phyloP scores from a whole-genome alignment of 1,140 invertebrate genomes.

The Thrips palmi region DNA sequence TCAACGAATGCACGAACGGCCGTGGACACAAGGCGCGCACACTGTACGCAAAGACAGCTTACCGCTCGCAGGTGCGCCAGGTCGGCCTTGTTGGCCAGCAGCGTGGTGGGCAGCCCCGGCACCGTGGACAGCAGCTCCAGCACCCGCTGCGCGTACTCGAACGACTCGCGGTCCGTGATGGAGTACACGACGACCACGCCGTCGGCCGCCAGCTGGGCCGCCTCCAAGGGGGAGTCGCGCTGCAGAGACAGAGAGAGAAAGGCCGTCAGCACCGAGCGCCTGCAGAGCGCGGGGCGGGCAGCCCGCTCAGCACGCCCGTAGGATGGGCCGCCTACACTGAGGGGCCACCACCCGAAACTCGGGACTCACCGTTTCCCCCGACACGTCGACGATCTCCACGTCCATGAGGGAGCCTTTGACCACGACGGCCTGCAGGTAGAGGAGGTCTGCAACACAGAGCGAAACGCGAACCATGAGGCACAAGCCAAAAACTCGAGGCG shows the following conservation, averaged over 20 bases:
- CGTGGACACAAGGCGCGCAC: too few relatives aligned
- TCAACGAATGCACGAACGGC: too few relatives aligned
- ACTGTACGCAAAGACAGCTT: constrained; percentile 21
- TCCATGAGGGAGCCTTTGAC: constrained; percentile 48
- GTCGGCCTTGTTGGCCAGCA: constrained; percentile 58
- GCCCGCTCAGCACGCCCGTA: too few relatives aligned
- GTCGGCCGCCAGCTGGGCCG: constrained; percentile 53
- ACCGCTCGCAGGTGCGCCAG: constrained; percentile 55
- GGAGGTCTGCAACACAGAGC: constrained; percentile 39
- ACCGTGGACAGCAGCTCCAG: constrained; percentile 30
- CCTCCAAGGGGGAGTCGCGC: constrained; percentile 30
- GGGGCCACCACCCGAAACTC: too few relatives aligned
- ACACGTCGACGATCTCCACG: constrained; percentile 62
- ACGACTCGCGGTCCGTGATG: constrained; percentile 49
- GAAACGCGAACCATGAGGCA: constrained; percentile 9
- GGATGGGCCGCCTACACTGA: too few relatives aligned
- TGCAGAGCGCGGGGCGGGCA: too few relatives aligned
- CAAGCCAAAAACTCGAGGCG: too few relatives aligned
- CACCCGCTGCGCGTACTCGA: constrained; percentile 42
- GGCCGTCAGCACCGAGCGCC: too few relatives aligned
- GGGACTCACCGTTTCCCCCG: constrained; percentile 36
- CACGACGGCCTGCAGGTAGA: constrained; percentile 52
- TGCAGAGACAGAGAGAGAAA: constrained; percentile 21
- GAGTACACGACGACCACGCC: constrained; percentile 62
- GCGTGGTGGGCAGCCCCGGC: constrained; percentile 35